Percentiles rank a stretch among this genome's conserved stretches.
Evolutionary conservation across 2,888 invertebrate genomes (phyloP).

Genomic region (Machimus rusticus): DNA sequence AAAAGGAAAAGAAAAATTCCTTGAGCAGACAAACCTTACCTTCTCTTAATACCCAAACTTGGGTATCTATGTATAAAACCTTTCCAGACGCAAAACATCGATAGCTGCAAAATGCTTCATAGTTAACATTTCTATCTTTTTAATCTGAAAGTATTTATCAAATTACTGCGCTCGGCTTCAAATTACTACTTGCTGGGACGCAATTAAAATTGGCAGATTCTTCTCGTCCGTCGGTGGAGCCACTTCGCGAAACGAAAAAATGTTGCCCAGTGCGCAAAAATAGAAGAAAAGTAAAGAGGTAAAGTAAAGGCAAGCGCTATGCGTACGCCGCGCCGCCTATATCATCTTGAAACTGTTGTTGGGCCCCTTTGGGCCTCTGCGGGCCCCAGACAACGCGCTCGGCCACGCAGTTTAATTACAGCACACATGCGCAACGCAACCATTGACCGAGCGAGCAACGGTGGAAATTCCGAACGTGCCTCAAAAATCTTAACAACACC

Average conservation of each 20-base stretch:
- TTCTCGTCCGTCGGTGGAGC: neutral
- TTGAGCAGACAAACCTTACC: neutral
- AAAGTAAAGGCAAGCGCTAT: neutral
- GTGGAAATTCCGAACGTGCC: conserved; percentile 18
- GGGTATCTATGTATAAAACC: neutral
- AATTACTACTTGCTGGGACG: neutral
- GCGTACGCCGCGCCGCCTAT: neutral
- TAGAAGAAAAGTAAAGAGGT: neutral
- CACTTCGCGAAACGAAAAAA: neutral
- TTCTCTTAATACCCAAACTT: neutral
- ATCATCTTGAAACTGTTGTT: neutral
- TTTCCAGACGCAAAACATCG: neutral
- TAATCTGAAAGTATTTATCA: conserved; percentile 18
- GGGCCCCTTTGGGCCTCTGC: neutral
- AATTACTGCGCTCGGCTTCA: conserved; percentile 3
- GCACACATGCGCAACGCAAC: neutral
- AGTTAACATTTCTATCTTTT: conserved; percentile 7
- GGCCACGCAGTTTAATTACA: conserved; percentile 4
- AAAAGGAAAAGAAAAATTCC: neutral
- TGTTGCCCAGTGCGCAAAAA: neutral
- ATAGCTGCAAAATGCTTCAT: neutral
- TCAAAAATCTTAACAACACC: conserved; percentile 12
- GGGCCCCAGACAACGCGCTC: neutral
- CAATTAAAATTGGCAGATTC: conserved; percentile 28
- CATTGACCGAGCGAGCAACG: neutral